These are phyloP conservation scores for Drosophila fulvimacula DNA, from an alignment of 2,888 invertebrate genomes.

Conservation along the genomic window DNA sequence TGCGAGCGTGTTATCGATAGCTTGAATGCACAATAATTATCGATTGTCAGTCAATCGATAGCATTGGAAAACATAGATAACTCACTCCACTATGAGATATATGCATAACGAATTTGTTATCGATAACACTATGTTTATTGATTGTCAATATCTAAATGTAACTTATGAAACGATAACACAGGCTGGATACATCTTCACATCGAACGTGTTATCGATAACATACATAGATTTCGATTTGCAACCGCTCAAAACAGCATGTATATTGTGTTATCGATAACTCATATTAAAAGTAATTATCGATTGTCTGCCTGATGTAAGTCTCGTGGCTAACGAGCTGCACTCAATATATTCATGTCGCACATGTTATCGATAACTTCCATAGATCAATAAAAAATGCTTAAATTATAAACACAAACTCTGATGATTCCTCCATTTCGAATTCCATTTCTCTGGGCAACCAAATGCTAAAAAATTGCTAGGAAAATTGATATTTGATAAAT, in stretches of 20 bases:
- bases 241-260: too few species aligned
- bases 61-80: neutral
- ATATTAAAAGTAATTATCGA: too few species aligned
- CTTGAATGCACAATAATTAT: neutral
- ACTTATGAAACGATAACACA: too few species aligned
- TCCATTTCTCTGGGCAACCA: neutral
- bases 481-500: conserved; percentile 23
- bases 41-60: neutral
- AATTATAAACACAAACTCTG: neutral
- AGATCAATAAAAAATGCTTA: neutral
- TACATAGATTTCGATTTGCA: too few species aligned
- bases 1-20: neutral
- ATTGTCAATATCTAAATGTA: too few species aligned
- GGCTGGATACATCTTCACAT: neutral
- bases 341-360: neutral
- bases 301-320: too few species aligned
- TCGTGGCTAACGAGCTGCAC: too few species aligned
- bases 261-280: neutral
- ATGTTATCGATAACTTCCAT: neutral
- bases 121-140: too few species aligned
- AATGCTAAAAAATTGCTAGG: conserved; percentile 5
- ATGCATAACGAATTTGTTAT: too few species aligned
- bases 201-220: neutral
- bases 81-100: too few species aligned
- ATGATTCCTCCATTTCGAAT: neutral